Base-by-base conservation (phyloP, 2,113 vertebrate species). In the Gila orcuttii region DNA sequence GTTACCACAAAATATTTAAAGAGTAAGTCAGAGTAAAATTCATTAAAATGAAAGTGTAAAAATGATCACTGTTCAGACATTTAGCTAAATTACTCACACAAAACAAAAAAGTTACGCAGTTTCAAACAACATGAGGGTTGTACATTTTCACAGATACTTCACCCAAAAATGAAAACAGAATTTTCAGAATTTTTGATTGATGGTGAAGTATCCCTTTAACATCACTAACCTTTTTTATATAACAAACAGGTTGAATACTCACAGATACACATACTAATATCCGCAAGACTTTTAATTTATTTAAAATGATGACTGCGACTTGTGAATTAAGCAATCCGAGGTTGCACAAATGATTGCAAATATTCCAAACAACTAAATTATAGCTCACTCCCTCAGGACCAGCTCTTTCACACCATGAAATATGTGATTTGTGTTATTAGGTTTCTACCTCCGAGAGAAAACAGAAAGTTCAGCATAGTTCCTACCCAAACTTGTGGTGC, bases 401-500 rank as follows among this genome's bases (percentile, higher is more conserved):
- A 6, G 59, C 31, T 79, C 36, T 50, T 83, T 79, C 62, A 74
- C 52, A 71, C 21, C 33, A 57, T 11, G 17, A 69, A 62, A 80
- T n/a, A 6, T 17, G n/a, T 33, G 42, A 73, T 57, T 76, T 36
- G 28, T 13, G 8, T 78, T 31, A 62, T 66, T 80, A 11, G 10
- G 42, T 62, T 68, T 59, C 71, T 25, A 45, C 66, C 64, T 64
- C 10, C 4, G 60, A 76, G 39, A 77, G 52, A 66, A 77, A 66
- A 79, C 85, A 79, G 45, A 88, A 88, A 89, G 59, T 89, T 89
- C 78, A 36, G 78, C 91, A 90, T 86, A 92, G 90, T 92, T 91
- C 92, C 87, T 64, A 85, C 91, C 89, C 90, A 90, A 92, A 93
- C 92, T 93, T 93, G 79, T 80, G 91, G 93, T 88, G 90, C 90